Percentiles rank a stretch among this genome's conserved stretches.
These are phyloP conservation scores for Caenorhabditis tropicalis DNA, from an alignment of 1,140 invertebrate genomes.

Conservation along the genomic window DNA sequence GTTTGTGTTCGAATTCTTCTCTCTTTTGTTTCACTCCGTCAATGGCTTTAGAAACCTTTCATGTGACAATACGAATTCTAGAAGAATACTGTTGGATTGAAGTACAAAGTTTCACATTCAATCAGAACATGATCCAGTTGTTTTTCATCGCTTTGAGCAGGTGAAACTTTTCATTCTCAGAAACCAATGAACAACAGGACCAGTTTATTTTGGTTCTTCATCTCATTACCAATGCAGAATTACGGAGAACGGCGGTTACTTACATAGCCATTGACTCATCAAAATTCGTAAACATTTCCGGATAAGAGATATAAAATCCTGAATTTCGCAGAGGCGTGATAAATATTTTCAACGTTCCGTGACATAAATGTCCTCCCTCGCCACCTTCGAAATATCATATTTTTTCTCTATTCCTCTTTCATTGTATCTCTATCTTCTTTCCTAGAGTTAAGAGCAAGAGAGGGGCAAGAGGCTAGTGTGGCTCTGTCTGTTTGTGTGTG, in stretches of 20 bases:
- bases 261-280: neutral
- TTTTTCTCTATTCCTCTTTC: neutral
- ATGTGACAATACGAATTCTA: too few relatives aligned
- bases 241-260: too few relatives aligned
- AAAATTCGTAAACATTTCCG: neutral
- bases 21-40: too few relatives aligned
- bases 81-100: too few relatives aligned
- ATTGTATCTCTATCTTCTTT: neutral
- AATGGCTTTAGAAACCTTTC: too few relatives aligned
- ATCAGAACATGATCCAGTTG: too few relatives aligned
- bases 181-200: too few relatives aligned
- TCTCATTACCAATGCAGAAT: too few relatives aligned
- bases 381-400: constrained; percentile 5
- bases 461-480: neutral
- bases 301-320: neutral
- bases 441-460: constrained; percentile 33
- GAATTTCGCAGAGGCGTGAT: neutral
- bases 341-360: constrained; percentile 15
- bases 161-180: too few relatives aligned
- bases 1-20: neutral
- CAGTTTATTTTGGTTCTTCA: too few relatives aligned
- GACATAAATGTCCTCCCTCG: neutral
- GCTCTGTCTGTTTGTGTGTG: neutral
- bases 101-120: too few relatives aligned
- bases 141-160: too few relatives aligned